Base-by-base conservation (phyloP, 2,888 invertebrate genomes). In the Liodrosophila aerea region DNA sequence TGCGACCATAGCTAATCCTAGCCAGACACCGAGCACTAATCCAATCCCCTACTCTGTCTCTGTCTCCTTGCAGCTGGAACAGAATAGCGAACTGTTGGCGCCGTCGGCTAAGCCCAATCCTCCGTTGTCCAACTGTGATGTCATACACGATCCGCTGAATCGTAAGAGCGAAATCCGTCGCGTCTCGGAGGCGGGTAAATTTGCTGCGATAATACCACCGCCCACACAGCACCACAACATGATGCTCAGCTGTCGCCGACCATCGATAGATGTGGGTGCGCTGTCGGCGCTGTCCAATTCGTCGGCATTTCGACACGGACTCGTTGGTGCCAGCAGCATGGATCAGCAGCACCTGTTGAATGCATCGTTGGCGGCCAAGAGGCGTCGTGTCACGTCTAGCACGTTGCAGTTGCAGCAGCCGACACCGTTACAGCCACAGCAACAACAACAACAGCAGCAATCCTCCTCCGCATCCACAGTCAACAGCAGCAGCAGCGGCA, bases 161-260 rank as follows among this genome's bases (percentile, higher is more conserved):
- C 87, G 89, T 52, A 90, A 90, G 66, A 87, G 81, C 52, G 92
- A 92, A 82, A 91, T 92, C 37, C 88, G 92, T 57, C 88, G 92
- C 60, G 87, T 92, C 61, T 92, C 92, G 7, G 92, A 92, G 67
- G 64, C 70, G 60, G 31, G 36, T 9, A 87, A 87, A 50, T 82
- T 85, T 31, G 67, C 76, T 22, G 66, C 78, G 11, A 78, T 76
- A 8, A 63, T 85, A 57, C 59, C 82, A 60, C 74, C 84, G 56
- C 50, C 65, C 49, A 63, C 61, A n/a, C 63, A 37, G 27, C 85
- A 80, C 41, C 76, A 82, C 57, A 65, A 67, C 39, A 74, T 85
- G 71, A 87, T 90, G 91, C 4, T 77, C 12, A 71, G 87, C 68
- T 86, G 86, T 76, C 90, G 92, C 47, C 88, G 92, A 70, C 91